Conservation (phyloP, 2,797 vertebrate species). For the Lithobates pipiens region DNA sequence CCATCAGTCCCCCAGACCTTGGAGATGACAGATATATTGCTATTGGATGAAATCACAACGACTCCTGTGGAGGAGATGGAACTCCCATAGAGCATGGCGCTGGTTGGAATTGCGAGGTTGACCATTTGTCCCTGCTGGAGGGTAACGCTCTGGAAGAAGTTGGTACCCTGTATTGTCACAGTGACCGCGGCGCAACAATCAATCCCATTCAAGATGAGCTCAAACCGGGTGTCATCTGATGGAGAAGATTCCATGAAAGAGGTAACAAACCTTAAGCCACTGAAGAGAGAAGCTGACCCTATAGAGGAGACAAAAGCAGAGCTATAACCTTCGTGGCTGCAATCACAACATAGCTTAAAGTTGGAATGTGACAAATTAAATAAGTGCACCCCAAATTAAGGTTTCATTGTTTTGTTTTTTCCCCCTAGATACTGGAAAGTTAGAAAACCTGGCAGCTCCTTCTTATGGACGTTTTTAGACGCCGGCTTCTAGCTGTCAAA, state of each 20-base stretch:
- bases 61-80: background rate
- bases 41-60: conserved; percentile 1
- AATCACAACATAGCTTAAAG: no score
- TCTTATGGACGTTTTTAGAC: no score
- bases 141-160: conserved; percentile 1
- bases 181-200: conserved; percentile 8
- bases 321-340: no score
- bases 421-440: no score
- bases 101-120: conserved; percentile 11
- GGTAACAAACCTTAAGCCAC: conserved; percentile 19
- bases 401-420: no score
- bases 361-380: no score
- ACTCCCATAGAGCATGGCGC: conserved; percentile 15
- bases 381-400: no score
- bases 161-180: conserved; percentile 13
- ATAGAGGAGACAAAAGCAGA: background rate
- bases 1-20: conserved; percentile 3
- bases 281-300: conserved; percentile 9
- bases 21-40: conserved; percentile 29
- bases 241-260: conserved; percentile 33
- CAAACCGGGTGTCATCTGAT: background rate
- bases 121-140: conserved; percentile 6
- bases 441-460: no score
- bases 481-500: no score
- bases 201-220: conserved; percentile 19